These are phyloP conservation scores for Phenacoccus solenopsis DNA, from an alignment of 1,140 invertebrate species.

Conservation along the genomic window DNA sequence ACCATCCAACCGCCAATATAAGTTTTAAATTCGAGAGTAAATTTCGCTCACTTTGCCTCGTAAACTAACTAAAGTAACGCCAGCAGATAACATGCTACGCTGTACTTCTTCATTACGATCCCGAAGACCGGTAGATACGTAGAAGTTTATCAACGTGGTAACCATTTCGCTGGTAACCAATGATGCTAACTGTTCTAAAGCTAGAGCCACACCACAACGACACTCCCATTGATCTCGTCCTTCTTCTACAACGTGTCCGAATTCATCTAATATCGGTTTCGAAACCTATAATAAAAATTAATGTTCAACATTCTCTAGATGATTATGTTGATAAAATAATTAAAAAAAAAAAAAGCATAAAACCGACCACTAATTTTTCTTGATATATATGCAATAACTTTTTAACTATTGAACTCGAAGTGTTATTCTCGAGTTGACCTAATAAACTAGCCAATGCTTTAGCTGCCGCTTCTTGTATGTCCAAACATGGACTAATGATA, in stretches of 20 bases:
- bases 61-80: conserved; percentile 76
- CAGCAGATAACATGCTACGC: conserved; percentile 82
- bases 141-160: conserved; percentile 59
- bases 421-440: conserved; percentile 36
- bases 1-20: neutral
- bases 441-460: conserved; percentile 58
- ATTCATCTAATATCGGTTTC: neutral
- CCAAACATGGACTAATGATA: conserved; percentile 61
- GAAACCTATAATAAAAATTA: neutral
- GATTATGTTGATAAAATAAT: too few species aligned
- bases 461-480: conserved; percentile 64
- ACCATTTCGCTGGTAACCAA: conserved; percentile 54
- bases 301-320: too few species aligned
- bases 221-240: conserved; percentile 79
- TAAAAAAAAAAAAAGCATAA: too few species aligned
- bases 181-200: conserved; percentile 58
- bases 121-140: conserved; percentile 73
- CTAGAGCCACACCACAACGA: conserved; percentile 72
- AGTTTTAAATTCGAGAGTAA: conserved; percentile 18
- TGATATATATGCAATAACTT: conserved; percentile 58
- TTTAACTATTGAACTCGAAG: conserved; percentile 21
- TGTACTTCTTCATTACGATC: conserved; percentile 74
- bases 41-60: conserved; percentile 63
- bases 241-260: conserved; percentile 68
- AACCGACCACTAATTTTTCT: conserved; percentile 47